These are phyloP conservation scores for Scolopax rusticola DNA, from an alignment of 2,797 vertebrate species.

Conservation along the genomic window DNA sequence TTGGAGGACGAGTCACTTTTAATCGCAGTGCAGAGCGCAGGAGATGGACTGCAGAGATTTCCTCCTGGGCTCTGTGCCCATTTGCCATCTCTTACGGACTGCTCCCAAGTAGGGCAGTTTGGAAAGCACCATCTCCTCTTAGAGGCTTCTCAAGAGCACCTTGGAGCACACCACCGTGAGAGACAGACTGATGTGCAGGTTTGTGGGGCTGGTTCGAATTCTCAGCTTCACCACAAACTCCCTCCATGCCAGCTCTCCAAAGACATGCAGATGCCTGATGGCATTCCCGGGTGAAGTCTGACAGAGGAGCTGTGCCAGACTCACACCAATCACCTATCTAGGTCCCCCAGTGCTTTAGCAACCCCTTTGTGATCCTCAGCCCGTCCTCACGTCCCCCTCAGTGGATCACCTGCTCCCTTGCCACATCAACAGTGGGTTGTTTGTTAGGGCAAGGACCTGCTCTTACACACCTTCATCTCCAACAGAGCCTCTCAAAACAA, in stretches of 20 bases:
- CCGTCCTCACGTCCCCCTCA: accelerated
- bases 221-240: not conserved
- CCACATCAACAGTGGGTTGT: accelerated
- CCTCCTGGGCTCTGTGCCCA: not conserved
- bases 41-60: not conserved
- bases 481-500: not conserved
- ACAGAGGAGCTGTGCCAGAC: not conserved
- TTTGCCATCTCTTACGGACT: not conserved
- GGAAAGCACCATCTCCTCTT: not conserved
- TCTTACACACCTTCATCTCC: not conserved
- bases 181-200: not conserved
- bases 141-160: not conserved
- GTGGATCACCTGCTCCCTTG: not conserved
- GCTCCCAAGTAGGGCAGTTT: not conserved
- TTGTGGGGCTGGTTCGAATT: not conserved
- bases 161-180: not conserved
- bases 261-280: not conserved
- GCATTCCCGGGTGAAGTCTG: not conserved
- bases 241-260: not conserved
- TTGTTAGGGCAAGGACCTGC: not conserved
- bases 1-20: not conserved
- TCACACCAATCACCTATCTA: not conserved
- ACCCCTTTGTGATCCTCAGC: not conserved
- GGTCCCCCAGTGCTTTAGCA: not conserved
- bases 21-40: not conserved